Conservation (phyloP, 2,888 invertebrate genomes). For the Drosophila anceps region DNA sequence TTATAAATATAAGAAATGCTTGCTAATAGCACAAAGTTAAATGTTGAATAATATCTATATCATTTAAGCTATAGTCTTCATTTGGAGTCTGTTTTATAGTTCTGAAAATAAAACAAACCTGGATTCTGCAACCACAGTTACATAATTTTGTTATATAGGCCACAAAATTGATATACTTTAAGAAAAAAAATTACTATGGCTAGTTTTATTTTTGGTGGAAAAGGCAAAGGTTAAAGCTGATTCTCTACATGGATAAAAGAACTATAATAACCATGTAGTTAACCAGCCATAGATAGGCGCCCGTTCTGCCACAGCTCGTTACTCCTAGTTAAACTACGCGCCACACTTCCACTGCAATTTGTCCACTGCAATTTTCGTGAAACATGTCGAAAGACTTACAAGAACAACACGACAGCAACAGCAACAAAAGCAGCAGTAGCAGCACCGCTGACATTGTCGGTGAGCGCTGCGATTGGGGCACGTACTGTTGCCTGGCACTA, state of each 20-base stretch:
- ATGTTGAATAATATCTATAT: too few species aligned
- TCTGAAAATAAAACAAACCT: too few species aligned
- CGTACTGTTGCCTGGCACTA: slow-evolving; percentile 55
- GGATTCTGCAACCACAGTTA: too few species aligned
- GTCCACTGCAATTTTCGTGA: slow-evolving; percentile 51
- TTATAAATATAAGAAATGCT: too few species aligned
- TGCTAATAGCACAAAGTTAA: too few species aligned
- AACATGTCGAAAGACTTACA: slow-evolving; percentile 60
- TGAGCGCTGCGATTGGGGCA: slow-evolving; percentile 41
- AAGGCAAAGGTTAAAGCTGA: too few species aligned
- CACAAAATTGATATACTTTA: too few species aligned
- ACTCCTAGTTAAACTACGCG: background rate
- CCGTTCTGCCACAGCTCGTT: background rate
- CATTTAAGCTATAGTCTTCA: too few species aligned
- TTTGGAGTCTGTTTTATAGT: too few species aligned
- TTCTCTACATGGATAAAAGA: background rate
- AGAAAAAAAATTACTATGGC: too few species aligned
- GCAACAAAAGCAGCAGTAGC: background rate
- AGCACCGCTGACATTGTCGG: slow-evolving; percentile 20
- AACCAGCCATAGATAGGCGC: background rate
- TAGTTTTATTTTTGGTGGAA: too few species aligned
- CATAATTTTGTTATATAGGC: too few species aligned
- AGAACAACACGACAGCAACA: slow-evolving; percentile 19
- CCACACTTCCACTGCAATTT: slow-evolving; percentile 42
- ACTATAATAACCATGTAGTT: background rate